Evolutionary conservation across 2,113 vertebrate genomes (phyloP).

Genomic region (Tachysurus fulvidraco): DNA sequence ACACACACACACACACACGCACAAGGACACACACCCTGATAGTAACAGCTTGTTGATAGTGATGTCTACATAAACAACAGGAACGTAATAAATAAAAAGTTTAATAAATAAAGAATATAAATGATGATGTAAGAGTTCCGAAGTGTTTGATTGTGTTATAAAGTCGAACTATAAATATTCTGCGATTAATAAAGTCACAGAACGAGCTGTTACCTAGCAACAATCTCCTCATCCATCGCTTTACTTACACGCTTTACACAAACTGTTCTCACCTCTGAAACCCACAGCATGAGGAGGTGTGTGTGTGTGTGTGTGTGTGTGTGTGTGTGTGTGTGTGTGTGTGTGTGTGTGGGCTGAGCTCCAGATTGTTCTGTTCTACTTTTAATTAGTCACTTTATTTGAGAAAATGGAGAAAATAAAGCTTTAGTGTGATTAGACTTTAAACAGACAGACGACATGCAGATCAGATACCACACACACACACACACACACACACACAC

Average conservation of each 20-base stretch:
- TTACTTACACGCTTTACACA: neutral
- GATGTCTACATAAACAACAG: neutral
- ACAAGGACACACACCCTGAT: neutral
- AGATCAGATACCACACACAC: neutral
- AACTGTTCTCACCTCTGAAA: slow-evolving; percentile 25
- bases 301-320: neutral
- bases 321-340: slow-evolving; percentile 19
- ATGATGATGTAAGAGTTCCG: neutral
- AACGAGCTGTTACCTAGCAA: slow-evolving; percentile 2
- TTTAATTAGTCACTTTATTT: slow-evolving; percentile 9
- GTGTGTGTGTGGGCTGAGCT: slow-evolving; percentile 17
- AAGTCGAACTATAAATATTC: neutral
- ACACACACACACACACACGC: neutral
- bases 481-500: neutral
- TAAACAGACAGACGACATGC: too few species aligned
- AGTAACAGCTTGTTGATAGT: too few species aligned
- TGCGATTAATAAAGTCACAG: neutral
- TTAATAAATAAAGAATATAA: neutral
- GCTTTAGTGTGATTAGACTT: neutral
- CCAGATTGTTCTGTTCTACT: neutral
- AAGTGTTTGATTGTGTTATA: slow-evolving; percentile 3
- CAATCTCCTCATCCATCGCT: neutral
- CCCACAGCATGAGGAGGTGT: neutral
- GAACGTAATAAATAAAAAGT: neutral
- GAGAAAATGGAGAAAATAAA: neutral